Evolutionary conservation across 1,140 invertebrate genomes (phyloP).

Genomic region (Protaetia brevitarsis): DNA sequence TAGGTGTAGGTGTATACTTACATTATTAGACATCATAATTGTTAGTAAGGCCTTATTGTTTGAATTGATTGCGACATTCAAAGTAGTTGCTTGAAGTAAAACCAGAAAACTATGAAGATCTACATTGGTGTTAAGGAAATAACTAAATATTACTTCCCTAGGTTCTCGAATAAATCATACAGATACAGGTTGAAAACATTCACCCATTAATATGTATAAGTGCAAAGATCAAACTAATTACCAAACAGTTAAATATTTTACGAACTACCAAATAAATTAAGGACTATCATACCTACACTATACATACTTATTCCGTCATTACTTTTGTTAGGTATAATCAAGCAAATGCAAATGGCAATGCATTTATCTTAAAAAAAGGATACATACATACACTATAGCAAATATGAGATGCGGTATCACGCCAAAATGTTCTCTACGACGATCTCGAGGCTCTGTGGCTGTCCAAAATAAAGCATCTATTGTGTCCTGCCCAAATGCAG

Average conservation of each 20-base stretch:
- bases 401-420: slow-evolving; percentile 85
- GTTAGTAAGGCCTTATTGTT: slow-evolving; percentile 96
- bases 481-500: slow-evolving; percentile 97
- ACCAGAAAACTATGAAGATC: slow-evolving; percentile 90
- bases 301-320: slow-evolving; percentile 22
- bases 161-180: too few relatives aligned
- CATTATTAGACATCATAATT: slow-evolving; percentile 99
- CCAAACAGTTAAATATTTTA: too few relatives aligned
- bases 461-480: slow-evolving; percentile 98
- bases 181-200: too few relatives aligned
- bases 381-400: slow-evolving; percentile 91
- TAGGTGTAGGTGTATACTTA: slow-evolving; percentile 58
- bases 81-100: slow-evolving; percentile 89
- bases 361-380: slow-evolving; percentile 61
- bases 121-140: slow-evolving; percentile 53
- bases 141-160: too few relatives aligned
- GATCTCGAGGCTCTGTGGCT: slow-evolving; percentile 85
- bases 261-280: not conserved
- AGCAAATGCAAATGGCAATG: slow-evolving; percentile 2
- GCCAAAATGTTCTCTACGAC: slow-evolving; percentile 80
- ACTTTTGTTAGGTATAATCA: too few relatives aligned
- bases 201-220: too few relatives aligned
- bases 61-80: slow-evolving; percentile 99
- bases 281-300: not conserved
- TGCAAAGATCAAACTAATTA: too few relatives aligned